Evolutionary conservation across 2,888 invertebrate species (phyloP).

Genomic region (Amphipoea oculea): DNA sequence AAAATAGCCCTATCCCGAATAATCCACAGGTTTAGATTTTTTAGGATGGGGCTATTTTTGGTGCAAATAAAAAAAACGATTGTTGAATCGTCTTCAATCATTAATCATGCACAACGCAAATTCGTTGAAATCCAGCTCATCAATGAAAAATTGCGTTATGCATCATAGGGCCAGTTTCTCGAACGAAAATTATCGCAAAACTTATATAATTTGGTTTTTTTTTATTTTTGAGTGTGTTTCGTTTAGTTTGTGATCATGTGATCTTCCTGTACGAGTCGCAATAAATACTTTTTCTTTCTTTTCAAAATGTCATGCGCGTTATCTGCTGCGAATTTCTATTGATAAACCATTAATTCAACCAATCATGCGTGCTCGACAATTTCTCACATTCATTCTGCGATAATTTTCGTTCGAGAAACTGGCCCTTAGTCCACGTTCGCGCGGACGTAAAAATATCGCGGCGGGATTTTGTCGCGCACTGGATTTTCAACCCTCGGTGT

Average conservation of each 20-base stretch:
- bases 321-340: background rate
- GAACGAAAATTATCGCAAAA: background rate
- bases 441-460: too few species aligned
- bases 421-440: too few species aligned
- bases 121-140: conserved; percentile 51
- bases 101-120: conserved; percentile 2
- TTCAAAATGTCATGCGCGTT: background rate
- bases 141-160: conserved; percentile 8
- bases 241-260: too few species aligned
- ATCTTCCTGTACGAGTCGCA: too few species aligned
- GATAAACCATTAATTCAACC: background rate
- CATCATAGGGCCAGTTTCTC: background rate
- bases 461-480: background rate
- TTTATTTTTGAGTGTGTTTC: too few species aligned
- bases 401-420: too few species aligned
- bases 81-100: background rate
- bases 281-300: too few species aligned
- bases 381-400: background rate
- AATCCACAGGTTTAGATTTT: background rate
- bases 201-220: too few species aligned
- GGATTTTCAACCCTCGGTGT: background rate
- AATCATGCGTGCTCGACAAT: background rate
- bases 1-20: background rate
- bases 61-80: background rate
- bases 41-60: background rate